Percentiles rank a stretch among this genome's conserved stretches.
Conservation (phyloP, 2,797 vertebrate species). For the Sebastes itinus region DNA sequence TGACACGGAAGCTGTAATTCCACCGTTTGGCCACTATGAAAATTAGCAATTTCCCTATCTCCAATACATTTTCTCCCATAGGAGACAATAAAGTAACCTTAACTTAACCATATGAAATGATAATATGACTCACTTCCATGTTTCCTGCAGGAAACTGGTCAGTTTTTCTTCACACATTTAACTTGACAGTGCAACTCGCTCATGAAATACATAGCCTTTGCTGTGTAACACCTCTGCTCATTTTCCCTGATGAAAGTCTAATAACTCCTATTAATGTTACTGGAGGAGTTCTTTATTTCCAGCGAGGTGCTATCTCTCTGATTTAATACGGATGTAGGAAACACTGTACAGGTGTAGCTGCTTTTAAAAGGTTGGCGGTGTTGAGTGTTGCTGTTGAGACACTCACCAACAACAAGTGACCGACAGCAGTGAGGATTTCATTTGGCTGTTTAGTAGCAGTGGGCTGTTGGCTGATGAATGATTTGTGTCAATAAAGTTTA, state of each 20-base stretch:
- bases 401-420: background rate
- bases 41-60: too few species aligned
- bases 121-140: background rate
- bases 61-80: too few species aligned
- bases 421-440: background rate
- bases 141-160: background rate
- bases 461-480: background rate
- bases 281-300: too few species aligned
- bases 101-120: background rate
- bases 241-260: background rate
- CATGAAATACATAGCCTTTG: background rate
- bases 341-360: background rate
- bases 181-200: background rate
- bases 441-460: background rate
- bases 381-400: background rate
- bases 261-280: too few species aligned
- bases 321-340: background rate
- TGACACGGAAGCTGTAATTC: too few species aligned
- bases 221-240: background rate
- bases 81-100: too few species aligned
- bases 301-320: background rate
- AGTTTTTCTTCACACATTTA: too few species aligned
- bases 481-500: background rate
- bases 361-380: background rate
- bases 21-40: too few species aligned